Evolutionary conservation across 2,113 vertebrate genomes (phyloP).

Genomic region (Ophiodon elongatus): DNA sequence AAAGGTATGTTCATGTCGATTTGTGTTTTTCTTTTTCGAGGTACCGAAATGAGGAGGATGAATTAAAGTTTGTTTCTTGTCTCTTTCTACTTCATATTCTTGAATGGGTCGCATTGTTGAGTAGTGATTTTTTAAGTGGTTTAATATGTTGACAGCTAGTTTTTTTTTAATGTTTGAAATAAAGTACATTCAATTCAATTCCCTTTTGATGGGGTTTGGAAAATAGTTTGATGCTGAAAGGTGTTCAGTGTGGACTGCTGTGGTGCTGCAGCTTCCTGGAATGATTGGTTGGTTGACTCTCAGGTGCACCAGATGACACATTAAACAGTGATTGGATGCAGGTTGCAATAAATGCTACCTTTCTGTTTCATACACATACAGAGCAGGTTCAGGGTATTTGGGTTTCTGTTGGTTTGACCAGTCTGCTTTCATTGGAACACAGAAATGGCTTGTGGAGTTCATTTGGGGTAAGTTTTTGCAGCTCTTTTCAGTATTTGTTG

Average conservation of each 20-base stretch:
- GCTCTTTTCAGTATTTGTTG: not conserved
- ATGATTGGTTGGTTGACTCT: not conserved
- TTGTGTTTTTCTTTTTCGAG: too few species aligned
- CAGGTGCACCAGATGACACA: conserved; percentile 32
- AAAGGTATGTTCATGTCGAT: too few species aligned
- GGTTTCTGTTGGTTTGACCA: conserved; percentile 8
- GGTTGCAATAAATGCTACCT: conserved; percentile 24
- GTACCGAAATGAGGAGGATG: too few species aligned
- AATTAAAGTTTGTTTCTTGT: too few species aligned
- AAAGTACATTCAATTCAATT: too few species aligned
- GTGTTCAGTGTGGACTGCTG: not conserved
- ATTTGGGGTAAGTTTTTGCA: conserved; percentile 64
- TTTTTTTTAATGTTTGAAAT: too few species aligned
- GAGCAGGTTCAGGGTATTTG: conserved; percentile 2
- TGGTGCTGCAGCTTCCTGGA: not conserved
- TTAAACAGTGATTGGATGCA: conserved; percentile 51
- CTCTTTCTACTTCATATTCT: too few species aligned
- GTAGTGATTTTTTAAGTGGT: too few species aligned
- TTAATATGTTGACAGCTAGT: too few species aligned
- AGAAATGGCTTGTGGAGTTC: conserved; percentile 70
- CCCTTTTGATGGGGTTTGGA: too few species aligned
- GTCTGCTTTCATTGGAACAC: not conserved
- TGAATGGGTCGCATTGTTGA: too few species aligned
- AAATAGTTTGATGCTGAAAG: not conserved
- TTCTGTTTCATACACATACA: rapidly evolving